Evolutionary conservation across 2,888 invertebrate species (phyloP), one percentile per base, ranked within the genome.

Genomic region (Pantelozetes paolii): DNA sequence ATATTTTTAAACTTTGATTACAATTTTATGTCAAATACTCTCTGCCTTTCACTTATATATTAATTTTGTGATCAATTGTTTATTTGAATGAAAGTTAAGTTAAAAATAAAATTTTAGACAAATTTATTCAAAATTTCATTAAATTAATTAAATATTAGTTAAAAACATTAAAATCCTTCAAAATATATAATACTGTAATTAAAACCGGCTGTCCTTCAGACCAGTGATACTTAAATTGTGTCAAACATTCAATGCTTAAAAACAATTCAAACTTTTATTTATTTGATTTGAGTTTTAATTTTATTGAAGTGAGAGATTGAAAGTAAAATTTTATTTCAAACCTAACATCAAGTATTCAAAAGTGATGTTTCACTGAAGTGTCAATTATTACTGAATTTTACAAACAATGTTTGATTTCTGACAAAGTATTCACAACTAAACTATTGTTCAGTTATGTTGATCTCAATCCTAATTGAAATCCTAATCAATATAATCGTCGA

Each of bases 151-250:
- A n/a, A n/a, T n/a, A n/a, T n/a, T n/a, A n/a, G n/a, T n/a, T n/a
- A n/a, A n/a, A n/a, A n/a, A n/a, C n/a, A n/a, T n/a, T n/a, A n/a
- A n/a, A n/a, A n/a, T n/a, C n/a, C n/a, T n/a, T n/a, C n/a, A n/a
- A n/a, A n/a, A n/a, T n/a, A n/a, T n/a, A n/a, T n/a, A n/a, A n/a
- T n/a, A n/a, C n/a, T n/a, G n/a, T n/a, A n/a, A n/a, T n/a, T n/a
- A n/a, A 15, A 26, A 15, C 57, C 18, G 57, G 15, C n/a, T n/a
- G n/a, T n/a, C 57, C 57, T 57, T 57, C 28, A 28, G 57, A 57
- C 28, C 57, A 57, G 23, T 57, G 57, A 57, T 57, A 30, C 57
- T 57, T 9, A 15, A 57, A 57, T 28, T 20, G 57, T 57, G 57
- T 57, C 57, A 57, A 57, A 57, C 28, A 20, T 23, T 30, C 13